Conservation (phyloP, 1,140 invertebrate genomes). For the Apis laboriosa region DNA sequence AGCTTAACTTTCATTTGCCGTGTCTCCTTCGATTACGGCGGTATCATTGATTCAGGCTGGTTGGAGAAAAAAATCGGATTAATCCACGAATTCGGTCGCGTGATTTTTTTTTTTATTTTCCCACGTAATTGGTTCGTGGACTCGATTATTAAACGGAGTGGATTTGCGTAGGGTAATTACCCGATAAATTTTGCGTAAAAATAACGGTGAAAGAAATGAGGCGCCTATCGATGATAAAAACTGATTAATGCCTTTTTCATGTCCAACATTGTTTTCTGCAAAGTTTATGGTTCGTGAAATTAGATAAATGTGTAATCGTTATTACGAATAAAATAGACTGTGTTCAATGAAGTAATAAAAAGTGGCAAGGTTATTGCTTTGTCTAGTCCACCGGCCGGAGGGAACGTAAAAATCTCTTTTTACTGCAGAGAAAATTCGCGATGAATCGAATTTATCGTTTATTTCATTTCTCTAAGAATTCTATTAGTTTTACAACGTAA, state of each 20-base stretch:
- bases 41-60: not conserved
- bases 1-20: slow-evolving; percentile 3
- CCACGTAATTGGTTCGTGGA: too few species aligned
- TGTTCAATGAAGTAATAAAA: not conserved
- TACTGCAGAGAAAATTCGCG: slow-evolving; percentile 16
- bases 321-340: too few species aligned
- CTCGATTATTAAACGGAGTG: too few species aligned
- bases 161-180: too few species aligned
- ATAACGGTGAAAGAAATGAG: too few species aligned
- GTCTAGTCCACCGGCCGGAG: not conserved
- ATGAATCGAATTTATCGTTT: slow-evolving; percentile 31
- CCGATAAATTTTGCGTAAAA: too few species aligned
- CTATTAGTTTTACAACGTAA: not conserved
- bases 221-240: too few species aligned
- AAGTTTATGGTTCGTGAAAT: too few species aligned
- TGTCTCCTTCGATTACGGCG: not conserved
- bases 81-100: not conserved
- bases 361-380: not conserved
- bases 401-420: not conserved
- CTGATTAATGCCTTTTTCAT: too few species aligned
- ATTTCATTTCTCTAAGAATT: not conserved
- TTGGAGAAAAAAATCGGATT: not conserved
- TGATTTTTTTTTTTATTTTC: not conserved
- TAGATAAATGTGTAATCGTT: too few species aligned
- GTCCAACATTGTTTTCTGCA: too few species aligned